These are phyloP conservation scores for Kryptolebias ocellatus DNA, from an alignment of 2,797 vertebrate species.

Conservation along the genomic window DNA sequence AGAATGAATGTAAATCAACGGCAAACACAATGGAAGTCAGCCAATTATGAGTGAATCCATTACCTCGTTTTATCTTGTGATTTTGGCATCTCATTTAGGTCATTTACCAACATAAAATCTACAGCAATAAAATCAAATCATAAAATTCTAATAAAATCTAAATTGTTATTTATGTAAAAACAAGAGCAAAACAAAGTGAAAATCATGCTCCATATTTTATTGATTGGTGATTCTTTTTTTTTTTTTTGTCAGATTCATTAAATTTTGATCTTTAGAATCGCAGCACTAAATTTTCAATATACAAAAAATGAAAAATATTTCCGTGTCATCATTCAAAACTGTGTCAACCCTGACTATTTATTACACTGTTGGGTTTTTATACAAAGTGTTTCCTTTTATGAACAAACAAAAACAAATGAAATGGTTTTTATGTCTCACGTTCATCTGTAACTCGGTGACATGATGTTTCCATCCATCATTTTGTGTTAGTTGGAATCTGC, in stretches of 20 bases:
- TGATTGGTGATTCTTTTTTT: background rate
- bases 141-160: slow-evolving; percentile 3
- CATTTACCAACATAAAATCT: slow-evolving; percentile 13
- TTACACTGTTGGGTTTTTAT: no score
- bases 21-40: slow-evolving; percentile 19
- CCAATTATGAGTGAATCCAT: slow-evolving; percentile 29
- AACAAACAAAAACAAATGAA: no score
- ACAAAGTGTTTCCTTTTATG: no score
- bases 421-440: background rate
- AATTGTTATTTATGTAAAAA: background rate
- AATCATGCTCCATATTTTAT: background rate
- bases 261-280: background rate
- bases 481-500: background rate
- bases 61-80: slow-evolving; percentile 25
- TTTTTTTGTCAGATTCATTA: background rate
- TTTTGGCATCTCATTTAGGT: slow-evolving; percentile 17
- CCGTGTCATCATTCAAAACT: background rate
- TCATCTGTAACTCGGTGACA: background rate
- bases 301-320: no score
- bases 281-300: no score
- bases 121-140: background rate
- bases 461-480: background rate
- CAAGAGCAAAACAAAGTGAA: background rate
- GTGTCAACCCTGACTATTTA: background rate
- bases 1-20: slow-evolving; percentile 20